Percentiles rank a stretch among this genome's conserved stretches.
Evolutionary conservation across 2,113 vertebrate genomes (phyloP).

Genomic region (Cebus imitator): DNA sequence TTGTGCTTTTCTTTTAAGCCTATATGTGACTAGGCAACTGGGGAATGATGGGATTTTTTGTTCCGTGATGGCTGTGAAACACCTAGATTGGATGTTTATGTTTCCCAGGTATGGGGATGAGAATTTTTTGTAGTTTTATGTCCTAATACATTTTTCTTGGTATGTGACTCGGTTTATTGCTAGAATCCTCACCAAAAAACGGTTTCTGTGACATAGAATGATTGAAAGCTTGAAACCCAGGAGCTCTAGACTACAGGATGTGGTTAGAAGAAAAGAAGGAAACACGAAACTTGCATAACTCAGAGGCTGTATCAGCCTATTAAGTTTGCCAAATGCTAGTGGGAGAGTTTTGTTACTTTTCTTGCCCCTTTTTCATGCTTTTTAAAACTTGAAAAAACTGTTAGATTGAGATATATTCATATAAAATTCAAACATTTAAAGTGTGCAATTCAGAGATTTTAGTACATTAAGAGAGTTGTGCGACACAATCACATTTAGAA

Average conservation of each 20-base stretch:
- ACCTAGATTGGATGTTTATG: neutral
- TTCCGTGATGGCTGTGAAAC: neutral
- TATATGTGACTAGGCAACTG: neutral
- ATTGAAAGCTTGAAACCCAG: neutral
- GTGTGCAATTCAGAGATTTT: neutral
- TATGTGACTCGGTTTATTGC: neutral
- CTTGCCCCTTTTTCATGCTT: neutral
- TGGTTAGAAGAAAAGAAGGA: neutral
- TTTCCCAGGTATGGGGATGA: neutral
- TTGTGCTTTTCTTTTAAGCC: neutral
- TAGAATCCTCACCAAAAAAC: neutral
- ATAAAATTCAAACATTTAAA: neutral
- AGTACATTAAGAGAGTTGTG: neutral
- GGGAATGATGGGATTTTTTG: neutral
- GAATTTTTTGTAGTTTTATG: neutral
- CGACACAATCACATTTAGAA: neutral
- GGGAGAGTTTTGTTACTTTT: neutral
- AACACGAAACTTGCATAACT: neutral
- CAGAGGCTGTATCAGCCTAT: neutral
- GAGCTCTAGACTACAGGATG: neutral
- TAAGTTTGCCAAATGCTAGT: neutral
- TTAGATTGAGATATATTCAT: neutral
- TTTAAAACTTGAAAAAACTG: neutral
- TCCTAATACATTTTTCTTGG: neutral
- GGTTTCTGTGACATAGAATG: neutral